phyloP scores from a whole-genome alignment of 2,113 vertebrate species.

The Eudyptes chrysolophus region DNA sequence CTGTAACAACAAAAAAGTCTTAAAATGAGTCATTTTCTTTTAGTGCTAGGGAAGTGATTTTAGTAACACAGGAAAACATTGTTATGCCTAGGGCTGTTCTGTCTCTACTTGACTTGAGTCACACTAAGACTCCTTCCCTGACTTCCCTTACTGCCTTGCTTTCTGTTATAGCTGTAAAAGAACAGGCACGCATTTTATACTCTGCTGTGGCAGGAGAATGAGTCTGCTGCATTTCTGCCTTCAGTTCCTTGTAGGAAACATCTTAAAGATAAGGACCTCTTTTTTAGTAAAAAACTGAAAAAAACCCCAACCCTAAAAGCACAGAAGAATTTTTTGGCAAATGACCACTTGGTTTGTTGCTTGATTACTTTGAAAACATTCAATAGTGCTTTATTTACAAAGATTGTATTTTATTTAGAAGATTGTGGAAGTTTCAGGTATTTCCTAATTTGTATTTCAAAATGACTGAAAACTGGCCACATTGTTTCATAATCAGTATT shows the following conservation, averaged over 20 bases:
- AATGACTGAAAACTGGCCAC: not conserved
- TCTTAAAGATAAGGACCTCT: not conserved
- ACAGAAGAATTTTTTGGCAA: not conserved
- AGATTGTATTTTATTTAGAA: not conserved
- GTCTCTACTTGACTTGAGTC: not conserved
- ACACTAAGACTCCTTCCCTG: not conserved
- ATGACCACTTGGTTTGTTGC: not conserved
- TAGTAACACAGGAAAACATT: not conserved
- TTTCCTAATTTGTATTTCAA: not conserved
- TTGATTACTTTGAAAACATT: not conserved
- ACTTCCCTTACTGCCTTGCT: not conserved
- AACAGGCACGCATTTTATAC: not conserved
- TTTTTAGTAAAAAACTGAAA: not conserved
- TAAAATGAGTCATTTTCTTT: constrained; percentile 19
- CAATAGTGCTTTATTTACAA: not conserved
- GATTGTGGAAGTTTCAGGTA: not conserved
- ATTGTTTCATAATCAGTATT: not conserved
- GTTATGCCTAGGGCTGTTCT: constrained; percentile 28
- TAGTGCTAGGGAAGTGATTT: not conserved
- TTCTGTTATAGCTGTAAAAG: not conserved
- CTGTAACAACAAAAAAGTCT: not conserved
- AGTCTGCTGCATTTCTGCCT: not conserved
- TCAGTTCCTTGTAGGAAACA: not conserved
- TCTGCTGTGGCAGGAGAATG: not conserved
- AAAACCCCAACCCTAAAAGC: not conserved